Base-by-base conservation (phyloP, 2,888 invertebrate genomes). In the Dynastes tityus region DNA sequence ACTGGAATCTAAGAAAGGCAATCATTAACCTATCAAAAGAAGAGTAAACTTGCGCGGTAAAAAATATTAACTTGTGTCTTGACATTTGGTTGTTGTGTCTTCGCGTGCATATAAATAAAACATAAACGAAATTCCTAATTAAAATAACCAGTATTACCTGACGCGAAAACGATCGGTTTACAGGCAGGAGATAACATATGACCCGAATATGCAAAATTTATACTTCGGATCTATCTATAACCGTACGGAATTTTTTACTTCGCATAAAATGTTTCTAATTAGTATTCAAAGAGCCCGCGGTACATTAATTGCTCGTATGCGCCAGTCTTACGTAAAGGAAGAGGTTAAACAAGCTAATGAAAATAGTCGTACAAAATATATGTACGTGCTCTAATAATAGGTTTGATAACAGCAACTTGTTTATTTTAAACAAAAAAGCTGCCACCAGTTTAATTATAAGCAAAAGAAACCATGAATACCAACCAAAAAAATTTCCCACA, bases 91-190 rank as follows among this genome's bases (percentile, higher is more conserved):
- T 53, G 22, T 22, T 51, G 51, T 29, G 13, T 29, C 27, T 51
- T 51, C 51, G 13, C 68, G 9, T 16, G 9, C 2, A 49, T 29
- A 51, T 68, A 68, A 68, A 68, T 68, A 29, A 51, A 68, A n/a
- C 51, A 16, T 11, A 68, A 27, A 27, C 51, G 29, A 68, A 68
- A 49, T 68, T 49, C 29, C 68, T 51, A 68, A 68, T 68, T 68
- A 68, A 68, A 68, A 68, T 29, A 68, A 68, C 68, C 68, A 51
- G 68, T 51, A 68, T 51, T 68, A 51, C 51, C 11, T 68, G 27
- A 13, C 29, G n/a, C 11, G 51, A 51, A 68, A 51, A 51, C 51
- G 11, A 22, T 16, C 51, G 68, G 51, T 40, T 29, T 11, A 51
- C 51, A 55, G 13, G 51, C 58, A 58, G n/a, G 37, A 11, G n/a